Conservation (phyloP, 2,888 invertebrate genomes). For the Phlogophora meticulosa region DNA sequence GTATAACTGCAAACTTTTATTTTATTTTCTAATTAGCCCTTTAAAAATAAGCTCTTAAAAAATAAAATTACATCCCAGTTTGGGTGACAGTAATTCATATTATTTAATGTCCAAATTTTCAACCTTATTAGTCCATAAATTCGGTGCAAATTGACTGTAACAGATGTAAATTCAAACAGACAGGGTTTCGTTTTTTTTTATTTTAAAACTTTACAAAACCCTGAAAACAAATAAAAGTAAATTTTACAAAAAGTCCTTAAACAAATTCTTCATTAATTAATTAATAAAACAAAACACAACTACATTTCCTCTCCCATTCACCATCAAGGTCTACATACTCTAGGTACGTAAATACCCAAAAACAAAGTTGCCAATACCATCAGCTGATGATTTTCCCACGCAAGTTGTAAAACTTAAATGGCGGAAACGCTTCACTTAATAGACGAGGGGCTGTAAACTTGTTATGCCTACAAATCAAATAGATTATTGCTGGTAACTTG, state of each 20-base stretch:
- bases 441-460: slow-evolving; percentile 37
- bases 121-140: too few relatives aligned
- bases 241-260: not conserved
- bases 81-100: too few relatives aligned
- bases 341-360: slow-evolving; percentile 25
- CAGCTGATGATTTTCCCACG: slow-evolving; percentile 52
- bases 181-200: too few relatives aligned
- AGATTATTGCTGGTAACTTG: slow-evolving; percentile 19
- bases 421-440: slow-evolving; percentile 51
- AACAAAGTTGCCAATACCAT: slow-evolving; percentile 36
- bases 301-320: not conserved
- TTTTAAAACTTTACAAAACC: too few relatives aligned
- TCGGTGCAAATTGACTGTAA: too few relatives aligned
- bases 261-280: not conserved
- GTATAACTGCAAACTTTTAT: too few relatives aligned
- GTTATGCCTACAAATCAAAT: slow-evolving; percentile 50
- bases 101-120: too few relatives aligned
- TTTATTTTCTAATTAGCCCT: too few relatives aligned
- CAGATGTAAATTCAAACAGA: too few relatives aligned
- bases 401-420: slow-evolving; percentile 55
- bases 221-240: not conserved
- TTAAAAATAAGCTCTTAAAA: too few relatives aligned
- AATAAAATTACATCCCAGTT: too few relatives aligned
- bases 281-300: not conserved
- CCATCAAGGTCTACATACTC: too few relatives aligned